phyloP scores from a whole-genome alignment of 2,888 invertebrate genomes.

The Tetragonula carbonaria region DNA sequence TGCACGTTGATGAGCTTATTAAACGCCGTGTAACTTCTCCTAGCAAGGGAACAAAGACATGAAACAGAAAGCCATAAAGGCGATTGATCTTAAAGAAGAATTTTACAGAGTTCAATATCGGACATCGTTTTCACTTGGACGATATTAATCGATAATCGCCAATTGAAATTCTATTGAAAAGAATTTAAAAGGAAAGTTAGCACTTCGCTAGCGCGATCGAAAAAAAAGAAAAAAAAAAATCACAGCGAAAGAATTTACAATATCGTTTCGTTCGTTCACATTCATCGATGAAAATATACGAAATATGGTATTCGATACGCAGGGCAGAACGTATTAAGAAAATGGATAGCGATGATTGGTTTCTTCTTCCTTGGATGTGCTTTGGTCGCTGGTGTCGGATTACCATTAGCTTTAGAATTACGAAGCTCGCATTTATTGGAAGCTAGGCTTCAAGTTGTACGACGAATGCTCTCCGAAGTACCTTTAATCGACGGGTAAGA shows the following conservation, averaged over 20 bases:
- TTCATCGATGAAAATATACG: neutral
- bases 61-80: neutral
- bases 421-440: constrained; percentile 86
- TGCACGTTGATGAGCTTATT: neutral
- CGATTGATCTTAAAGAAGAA: neutral
- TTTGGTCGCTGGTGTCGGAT: constrained; percentile 82
- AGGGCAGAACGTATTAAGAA: constrained; percentile 74
- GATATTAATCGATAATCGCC: constrained; percentile 1
- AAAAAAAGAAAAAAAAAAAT: too few species aligned
- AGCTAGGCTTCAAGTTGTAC: constrained; percentile 86
- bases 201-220: too few species aligned
- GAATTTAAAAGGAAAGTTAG: too few species aligned
- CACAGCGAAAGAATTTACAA: too few species aligned
- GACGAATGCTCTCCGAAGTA: constrained; percentile 85
- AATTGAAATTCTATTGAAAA: too few species aligned
- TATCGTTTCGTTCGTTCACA: neutral
- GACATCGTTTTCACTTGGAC: constrained; percentile 70
- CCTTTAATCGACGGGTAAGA: constrained; percentile 86
- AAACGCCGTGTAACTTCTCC: neutral
- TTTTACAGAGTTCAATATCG: neutral
- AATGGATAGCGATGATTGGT: constrained; percentile 80
- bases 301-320: neutral
- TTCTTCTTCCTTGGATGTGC: constrained; percentile 81
- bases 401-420: constrained; percentile 86
- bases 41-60: neutral